phyloP scores from a whole-genome alignment of 2,888 invertebrate genomes.

The Meghimatium bilineatum region DNA sequence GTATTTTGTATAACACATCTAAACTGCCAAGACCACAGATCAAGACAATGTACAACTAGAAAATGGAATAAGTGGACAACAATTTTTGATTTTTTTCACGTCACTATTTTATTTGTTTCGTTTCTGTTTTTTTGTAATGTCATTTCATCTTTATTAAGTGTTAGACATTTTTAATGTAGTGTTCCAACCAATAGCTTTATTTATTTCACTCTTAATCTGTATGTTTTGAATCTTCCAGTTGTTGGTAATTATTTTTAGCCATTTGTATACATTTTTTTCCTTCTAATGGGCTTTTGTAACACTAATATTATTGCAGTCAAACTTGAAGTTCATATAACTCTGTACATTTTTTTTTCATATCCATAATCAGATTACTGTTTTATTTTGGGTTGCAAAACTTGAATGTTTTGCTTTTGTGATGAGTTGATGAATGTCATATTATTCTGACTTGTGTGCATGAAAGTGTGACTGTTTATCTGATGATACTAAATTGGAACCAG shows the following conservation, averaged over 20 bases:
- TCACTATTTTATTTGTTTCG: no score
- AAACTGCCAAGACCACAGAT: no score
- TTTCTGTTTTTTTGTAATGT: no score
- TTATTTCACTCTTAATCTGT: neutral
- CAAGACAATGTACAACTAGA: no score
- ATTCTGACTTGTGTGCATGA: no score
- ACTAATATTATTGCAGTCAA: neutral
- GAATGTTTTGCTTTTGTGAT: conserved; percentile 1
- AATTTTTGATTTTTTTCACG: no score
- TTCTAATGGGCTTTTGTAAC: neutral
- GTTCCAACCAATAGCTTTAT: neutral
- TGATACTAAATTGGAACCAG: no score
- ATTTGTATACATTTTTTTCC: neutral
- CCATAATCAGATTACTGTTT: conserved; percentile 1
- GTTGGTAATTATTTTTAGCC: neutral
- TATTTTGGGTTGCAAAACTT: neutral
- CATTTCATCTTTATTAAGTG: neutral
- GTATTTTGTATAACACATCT: no score
- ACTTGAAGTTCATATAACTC: neutral
- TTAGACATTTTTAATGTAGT: neutral
- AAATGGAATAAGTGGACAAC: no score
- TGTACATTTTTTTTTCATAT: neutral
- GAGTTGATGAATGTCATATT: neutral
- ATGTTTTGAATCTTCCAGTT: neutral
- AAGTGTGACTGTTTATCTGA: no score